Evolutionary conservation across 2,113 vertebrate species (phyloP).

Genomic region (Lucifuga dentata): DNA sequence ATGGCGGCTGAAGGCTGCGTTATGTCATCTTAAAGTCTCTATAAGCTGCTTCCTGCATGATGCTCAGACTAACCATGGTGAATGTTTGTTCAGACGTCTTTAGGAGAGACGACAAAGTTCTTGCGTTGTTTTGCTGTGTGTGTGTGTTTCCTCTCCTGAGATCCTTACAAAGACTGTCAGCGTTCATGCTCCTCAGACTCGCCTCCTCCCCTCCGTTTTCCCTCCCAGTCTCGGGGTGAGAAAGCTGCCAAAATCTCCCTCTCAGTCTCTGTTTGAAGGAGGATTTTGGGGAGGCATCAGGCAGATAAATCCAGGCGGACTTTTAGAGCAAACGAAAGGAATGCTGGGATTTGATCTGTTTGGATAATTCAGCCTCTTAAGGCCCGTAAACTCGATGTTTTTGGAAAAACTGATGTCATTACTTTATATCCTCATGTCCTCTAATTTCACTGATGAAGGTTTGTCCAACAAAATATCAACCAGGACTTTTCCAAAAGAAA

Average conservation of each 20-base stretch:
- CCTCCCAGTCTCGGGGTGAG: slow-evolving; percentile 20
- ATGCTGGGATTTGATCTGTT: slow-evolving; percentile 19
- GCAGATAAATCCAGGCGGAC: slow-evolving; percentile 43
- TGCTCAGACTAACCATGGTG: slow-evolving; percentile 18
- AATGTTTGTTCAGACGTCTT: slow-evolving; percentile 27
- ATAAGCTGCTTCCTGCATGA: slow-evolving; percentile 45
- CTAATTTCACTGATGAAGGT: slow-evolving; percentile 2
- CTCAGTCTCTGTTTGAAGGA: slow-evolving; percentile 16
- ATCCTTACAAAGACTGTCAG: no score
- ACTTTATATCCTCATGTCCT: slow-evolving; percentile 16
- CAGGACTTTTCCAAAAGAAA: slow-evolving; percentile 12
- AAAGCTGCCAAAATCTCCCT: slow-evolving; percentile 32
- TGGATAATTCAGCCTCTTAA: slow-evolving; percentile 34
- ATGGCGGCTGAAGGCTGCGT: slow-evolving; percentile 42
- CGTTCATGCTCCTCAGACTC: slow-evolving; percentile 3
- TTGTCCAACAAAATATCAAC: not conserved
- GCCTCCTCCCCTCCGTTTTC: slow-evolving; percentile 11
- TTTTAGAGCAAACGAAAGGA: slow-evolving; percentile 35
- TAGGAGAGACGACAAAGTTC: slow-evolving; percentile 20
- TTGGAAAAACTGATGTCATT: slow-evolving; percentile 29
- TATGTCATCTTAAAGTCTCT: slow-evolving; percentile 36
- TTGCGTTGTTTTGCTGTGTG: slow-evolving; percentile 42
- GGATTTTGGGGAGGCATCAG: slow-evolving; percentile 22
- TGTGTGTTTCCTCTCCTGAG: no score
- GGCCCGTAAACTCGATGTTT: slow-evolving; percentile 12